Base-by-base conservation (phyloP, 2,797 vertebrate species). In the Parauchenoglanis punctatus region DNA sequence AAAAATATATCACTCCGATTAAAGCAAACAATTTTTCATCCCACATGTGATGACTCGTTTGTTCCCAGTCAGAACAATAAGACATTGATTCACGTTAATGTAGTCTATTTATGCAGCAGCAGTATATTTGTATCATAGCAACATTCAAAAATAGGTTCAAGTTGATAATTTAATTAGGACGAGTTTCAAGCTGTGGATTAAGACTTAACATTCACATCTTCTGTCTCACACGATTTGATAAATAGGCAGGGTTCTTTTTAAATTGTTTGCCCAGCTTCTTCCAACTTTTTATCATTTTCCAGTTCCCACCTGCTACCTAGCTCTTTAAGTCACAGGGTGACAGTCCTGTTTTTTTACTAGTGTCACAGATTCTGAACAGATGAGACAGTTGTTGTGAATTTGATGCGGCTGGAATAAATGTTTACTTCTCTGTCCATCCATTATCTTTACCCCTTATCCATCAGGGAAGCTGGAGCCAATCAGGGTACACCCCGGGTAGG, bases 111-210 rank as follows among this genome's bases (percentile, higher is more conserved):
- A 54, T 46, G 75, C 67, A 40, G 28, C 35, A 35, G 25, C 78
- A 4, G 11, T 35, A 28, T 52, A 65, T 52, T 76, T 70, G 84
- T 83, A 83, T 83, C 85, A 63, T 88, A 83, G 84, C 87, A 88
- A 88, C 87, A 86, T 78, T 28, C 28, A 28, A 63, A 86, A 88
- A 88, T 86, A 88, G 72, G 44, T 68, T 77, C 56, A 13, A 7
- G 25, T 88, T 40, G 84, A 58, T 88, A 86, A 88, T 88, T 86
- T 86, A 88, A 88, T 86, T 86, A 86, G 59, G 23, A 49, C 31
- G 28, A 1, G 63, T 83, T 83, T 83, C n/a, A 82, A 81, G 59
- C 59, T 81, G 40, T 61, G 35, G 35, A 61, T 61, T 52, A 52
- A 67, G n/a, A 28, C 40, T 46, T 28, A 31, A 28, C 59, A 65